Percentiles rank a stretch among this genome's conserved stretches.
Evolutionary conservation across 1,140 invertebrate species (phyloP).

Genomic region (Patella vulgata): DNA sequence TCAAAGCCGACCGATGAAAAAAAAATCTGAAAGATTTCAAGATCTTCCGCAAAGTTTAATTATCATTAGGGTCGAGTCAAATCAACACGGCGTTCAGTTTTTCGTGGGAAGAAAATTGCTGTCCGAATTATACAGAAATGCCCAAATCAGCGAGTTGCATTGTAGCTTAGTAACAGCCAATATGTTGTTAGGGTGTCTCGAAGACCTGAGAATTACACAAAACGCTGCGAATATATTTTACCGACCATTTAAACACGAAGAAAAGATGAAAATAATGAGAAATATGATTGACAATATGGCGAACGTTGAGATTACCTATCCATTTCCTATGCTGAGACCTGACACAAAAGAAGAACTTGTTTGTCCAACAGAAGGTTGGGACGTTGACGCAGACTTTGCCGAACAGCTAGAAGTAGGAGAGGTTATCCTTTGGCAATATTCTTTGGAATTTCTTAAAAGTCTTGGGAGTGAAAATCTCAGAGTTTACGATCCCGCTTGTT

Average conservation of each 20-base stretch:
- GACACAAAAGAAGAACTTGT: constrained; percentile 35
- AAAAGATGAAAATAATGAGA: constrained; percentile 42
- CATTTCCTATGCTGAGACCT: constrained; percentile 35
- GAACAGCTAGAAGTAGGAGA: constrained; percentile 46
- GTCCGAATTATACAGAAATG: constrained; percentile 40
- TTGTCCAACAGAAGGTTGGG: constrained; percentile 46
- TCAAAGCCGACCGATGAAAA: constrained; percentile 17
- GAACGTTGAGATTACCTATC: constrained; percentile 37
- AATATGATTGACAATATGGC: constrained; percentile 25
- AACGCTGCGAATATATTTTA: constrained; percentile 38
- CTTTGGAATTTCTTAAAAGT: constrained; percentile 32
- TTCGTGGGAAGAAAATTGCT: constrained; percentile 41
- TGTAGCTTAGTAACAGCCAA: constrained; percentile 40
- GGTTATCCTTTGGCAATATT: constrained; percentile 34
- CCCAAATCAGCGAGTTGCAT: constrained; percentile 45
- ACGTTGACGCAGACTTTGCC: constrained; percentile 46
- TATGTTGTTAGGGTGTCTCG: constrained; percentile 40
- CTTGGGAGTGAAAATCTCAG: constrained; percentile 29
- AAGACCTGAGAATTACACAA: constrained; percentile 39
- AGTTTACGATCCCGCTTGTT: constrained; percentile 47
- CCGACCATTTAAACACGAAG: constrained; percentile 27
- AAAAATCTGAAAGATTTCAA: constrained; percentile 38
- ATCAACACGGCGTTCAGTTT: constrained; percentile 12
- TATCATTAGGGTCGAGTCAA: constrained; percentile 26
- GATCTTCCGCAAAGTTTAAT: constrained; percentile 47